A percentile compares a stretch with the other conserved stretches of the same genome.
These are phyloP conservation scores for Macropodus opercularis DNA, from an alignment of 2,797 vertebrate genomes.

Conservation along the genomic window DNA sequence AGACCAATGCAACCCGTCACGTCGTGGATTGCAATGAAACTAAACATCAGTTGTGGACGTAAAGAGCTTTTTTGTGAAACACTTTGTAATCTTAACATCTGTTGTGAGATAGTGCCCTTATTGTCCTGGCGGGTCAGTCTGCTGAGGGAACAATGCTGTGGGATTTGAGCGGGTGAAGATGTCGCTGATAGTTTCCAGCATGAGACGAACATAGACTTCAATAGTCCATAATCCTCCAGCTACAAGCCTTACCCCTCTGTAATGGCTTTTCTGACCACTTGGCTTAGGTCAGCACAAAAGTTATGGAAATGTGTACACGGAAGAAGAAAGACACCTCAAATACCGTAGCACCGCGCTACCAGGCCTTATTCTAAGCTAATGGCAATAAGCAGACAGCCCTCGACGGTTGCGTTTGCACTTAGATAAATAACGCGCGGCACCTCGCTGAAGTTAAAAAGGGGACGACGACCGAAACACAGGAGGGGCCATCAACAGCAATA, in stretches of 20 bases:
- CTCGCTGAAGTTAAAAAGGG: slow-evolving; percentile 18
- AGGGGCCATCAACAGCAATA: slow-evolving; percentile 62
- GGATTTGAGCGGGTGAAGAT: slow-evolving; percentile 81
- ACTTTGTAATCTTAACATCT: slow-evolving; percentile 24
- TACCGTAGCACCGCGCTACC: slow-evolving; percentile 1
- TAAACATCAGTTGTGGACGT: too few species aligned
- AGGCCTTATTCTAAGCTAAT: not conserved
- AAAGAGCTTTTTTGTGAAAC: slow-evolving; percentile 16
- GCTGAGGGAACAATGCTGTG: slow-evolving; percentile 67
- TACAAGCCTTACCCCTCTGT: slow-evolving; percentile 74
- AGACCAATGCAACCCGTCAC: too few species aligned
- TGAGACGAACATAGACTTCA: slow-evolving; percentile 74
- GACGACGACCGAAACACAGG: slow-evolving; percentile 38
- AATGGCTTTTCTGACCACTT: slow-evolving; percentile 79
- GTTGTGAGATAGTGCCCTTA: slow-evolving; percentile 42
- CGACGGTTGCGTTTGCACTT: slow-evolving; percentile 28
- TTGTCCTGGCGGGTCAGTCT: slow-evolving; percentile 64
- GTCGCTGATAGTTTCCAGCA: slow-evolving; percentile 76
- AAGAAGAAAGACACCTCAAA: slow-evolving; percentile 50
- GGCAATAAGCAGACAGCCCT: slow-evolving; percentile 10
- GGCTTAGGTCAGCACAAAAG: slow-evolving; percentile 74
- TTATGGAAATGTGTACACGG: slow-evolving; percentile 75
- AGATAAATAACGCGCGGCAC: slow-evolving; percentile 26
- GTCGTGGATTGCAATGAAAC: too few species aligned
- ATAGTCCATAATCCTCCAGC: slow-evolving; percentile 74